phyloP scores from a whole-genome alignment of 2,113 vertebrate species.

The Tiliqua scincoides region DNA sequence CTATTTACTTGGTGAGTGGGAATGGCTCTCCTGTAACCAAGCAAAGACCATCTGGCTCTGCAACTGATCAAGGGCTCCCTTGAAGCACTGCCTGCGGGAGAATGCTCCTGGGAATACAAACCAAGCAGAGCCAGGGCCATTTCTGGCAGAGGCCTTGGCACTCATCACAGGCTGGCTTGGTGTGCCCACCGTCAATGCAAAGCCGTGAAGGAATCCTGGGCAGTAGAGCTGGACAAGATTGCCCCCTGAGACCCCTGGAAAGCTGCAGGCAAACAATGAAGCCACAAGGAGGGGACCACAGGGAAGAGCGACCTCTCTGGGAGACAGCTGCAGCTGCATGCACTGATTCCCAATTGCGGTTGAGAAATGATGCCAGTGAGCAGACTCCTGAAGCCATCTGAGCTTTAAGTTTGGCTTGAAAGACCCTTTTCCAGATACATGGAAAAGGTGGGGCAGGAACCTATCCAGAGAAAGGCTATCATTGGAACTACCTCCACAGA shows the following conservation, averaged over 20 bases:
- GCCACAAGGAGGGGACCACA: neutral
- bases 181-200: neutral
- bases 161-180: too few relatives aligned
- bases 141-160: neutral
- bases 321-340: too few relatives aligned
- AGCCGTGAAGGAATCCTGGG: neutral
- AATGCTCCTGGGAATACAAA: neutral
- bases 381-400: too few relatives aligned
- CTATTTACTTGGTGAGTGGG: neutral
- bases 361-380: too few relatives aligned
- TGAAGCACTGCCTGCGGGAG: neutral
- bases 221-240: neutral
- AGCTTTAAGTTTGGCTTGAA: too few relatives aligned
- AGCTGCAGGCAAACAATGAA: too few relatives aligned
- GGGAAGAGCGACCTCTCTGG: neutral
- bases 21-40: neutral
- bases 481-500: too few relatives aligned
- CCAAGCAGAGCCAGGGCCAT: neutral
- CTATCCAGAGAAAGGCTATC: too few relatives aligned
- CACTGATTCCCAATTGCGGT: too few relatives aligned
- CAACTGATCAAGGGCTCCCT: neutral
- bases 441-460: too few relatives aligned
- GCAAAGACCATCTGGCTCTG: neutral
- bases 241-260: too few relatives aligned
- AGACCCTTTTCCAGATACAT: too few relatives aligned